phyloP scores from a whole-genome alignment of 2,113 vertebrate genomes.

The Procavia capensis region DNA sequence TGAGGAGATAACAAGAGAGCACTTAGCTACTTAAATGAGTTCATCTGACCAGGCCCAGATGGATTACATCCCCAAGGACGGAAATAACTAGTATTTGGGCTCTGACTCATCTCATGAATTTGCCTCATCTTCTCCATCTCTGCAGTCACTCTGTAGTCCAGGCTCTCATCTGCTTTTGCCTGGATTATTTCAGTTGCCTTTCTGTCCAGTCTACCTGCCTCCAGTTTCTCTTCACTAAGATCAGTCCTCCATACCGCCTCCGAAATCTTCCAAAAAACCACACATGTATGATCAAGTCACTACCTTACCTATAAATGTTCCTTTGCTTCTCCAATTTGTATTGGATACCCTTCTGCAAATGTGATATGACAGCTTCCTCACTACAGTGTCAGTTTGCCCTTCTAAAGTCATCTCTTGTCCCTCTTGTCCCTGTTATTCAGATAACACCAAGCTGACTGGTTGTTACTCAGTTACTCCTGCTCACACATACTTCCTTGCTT shows the following conservation, averaged over 20 bases:
- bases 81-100: conserved; percentile 20
- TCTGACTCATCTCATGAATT: not conserved
- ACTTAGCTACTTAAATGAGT: conserved; percentile 74
- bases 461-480: rapidly evolving
- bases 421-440: no score
- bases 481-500: not conserved
- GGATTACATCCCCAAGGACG: conserved; percentile 65
- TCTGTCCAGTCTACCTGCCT: not conserved
- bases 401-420: not conserved
- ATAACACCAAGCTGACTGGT: not conserved
- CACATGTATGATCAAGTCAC: rapidly evolving
- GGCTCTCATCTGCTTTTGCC: not conserved
- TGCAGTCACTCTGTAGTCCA: not conserved
- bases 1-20: conserved; percentile 71
- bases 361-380: rapidly evolving
- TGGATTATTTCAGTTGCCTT: not conserved
- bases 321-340: not conserved
- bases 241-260: not conserved
- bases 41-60: conserved; percentile 66
- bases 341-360: not conserved
- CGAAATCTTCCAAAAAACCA: not conserved
- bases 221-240: not conserved
- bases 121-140: not conserved
- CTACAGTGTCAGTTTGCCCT: rapidly evolving
- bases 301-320: not conserved